A percentile compares a stretch with the other conserved stretches of the same genome.
These are phyloP conservation scores for Rhopalosiphum nymphaeae DNA, from an alignment of 2,888 invertebrate species.

Conservation along the genomic window DNA sequence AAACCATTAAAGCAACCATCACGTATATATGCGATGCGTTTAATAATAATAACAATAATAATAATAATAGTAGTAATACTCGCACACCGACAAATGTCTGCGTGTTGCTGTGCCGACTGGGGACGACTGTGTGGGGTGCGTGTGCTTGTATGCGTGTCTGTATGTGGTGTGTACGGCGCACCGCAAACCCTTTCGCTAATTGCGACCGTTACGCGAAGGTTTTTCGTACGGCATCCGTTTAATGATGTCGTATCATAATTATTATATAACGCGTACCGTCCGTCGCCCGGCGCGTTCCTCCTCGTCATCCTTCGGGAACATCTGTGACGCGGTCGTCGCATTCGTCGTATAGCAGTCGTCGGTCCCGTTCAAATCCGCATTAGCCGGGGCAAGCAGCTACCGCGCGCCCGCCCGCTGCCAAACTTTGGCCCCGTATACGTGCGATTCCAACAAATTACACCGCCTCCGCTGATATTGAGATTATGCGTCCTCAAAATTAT, in stretches of 20 bases:
- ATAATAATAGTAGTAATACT: neutral
- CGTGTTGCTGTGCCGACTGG: neutral
- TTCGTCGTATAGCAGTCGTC: conserved; percentile 10
- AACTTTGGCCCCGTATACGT: conserved; percentile 36
- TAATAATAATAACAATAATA: neutral
- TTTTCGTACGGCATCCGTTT: conserved; percentile 52
- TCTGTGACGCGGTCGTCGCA: conserved; percentile 46
- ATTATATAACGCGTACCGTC: conserved; percentile 13
- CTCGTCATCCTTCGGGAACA: conserved; percentile 30
- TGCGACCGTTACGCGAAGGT: conserved; percentile 53
- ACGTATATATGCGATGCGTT: neutral
- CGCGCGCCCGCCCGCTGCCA: neutral
- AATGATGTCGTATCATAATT: conserved; percentile 52
- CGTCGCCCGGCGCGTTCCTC: neutral
- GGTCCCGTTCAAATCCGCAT: conserved; percentile 56
- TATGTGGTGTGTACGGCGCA: neutral
- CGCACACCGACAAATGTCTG: neutral
- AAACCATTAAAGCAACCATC: conserved; percentile 53
- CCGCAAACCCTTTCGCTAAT: conserved; percentile 57
- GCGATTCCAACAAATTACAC: conserved; percentile 31
- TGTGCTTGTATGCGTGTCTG: neutral
- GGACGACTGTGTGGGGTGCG: neutral
- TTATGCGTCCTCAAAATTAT: neutral
- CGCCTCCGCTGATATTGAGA: neutral
- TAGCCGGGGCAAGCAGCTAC: conserved; percentile 24